phyloP scores from a whole-genome alignment of 2,797 vertebrate genomes.

The Sarcoramphus papa region DNA sequence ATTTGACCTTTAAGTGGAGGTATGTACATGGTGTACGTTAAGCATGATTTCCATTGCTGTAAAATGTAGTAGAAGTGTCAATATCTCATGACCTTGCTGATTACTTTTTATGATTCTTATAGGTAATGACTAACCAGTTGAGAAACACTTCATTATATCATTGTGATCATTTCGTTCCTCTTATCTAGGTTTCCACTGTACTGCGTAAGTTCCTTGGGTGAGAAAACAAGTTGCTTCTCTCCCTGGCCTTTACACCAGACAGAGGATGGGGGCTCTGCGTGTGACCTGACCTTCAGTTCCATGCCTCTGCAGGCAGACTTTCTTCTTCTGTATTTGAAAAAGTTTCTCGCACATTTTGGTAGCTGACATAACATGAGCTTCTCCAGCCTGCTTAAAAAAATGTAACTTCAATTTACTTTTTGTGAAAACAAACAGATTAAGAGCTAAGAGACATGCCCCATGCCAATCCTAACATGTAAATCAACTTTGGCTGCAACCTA shows the following conservation, averaged over 20 bases:
- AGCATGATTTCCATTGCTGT: background rate
- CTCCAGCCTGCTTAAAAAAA: background rate
- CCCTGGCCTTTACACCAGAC: background rate
- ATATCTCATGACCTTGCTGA: background rate
- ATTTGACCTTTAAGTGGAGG: background rate
- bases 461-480: background rate
- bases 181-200: background rate
- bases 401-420: background rate
- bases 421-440: slow-evolving; percentile 17
- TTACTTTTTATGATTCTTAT: background rate
- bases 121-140: background rate
- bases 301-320: background rate
- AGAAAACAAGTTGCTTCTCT: background rate
- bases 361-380: background rate
- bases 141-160: background rate
- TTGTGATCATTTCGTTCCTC: background rate
- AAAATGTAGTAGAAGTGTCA: background rate
- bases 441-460: background rate
- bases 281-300: background rate
- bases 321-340: background rate
- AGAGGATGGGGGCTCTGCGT: background rate
- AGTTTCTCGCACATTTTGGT: background rate
- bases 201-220: accelerated
- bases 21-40: background rate
- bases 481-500: background rate